Evolutionary conservation across 2,797 vertebrate species (phyloP).

Genomic region (Melanotaenia boesemani): DNA sequence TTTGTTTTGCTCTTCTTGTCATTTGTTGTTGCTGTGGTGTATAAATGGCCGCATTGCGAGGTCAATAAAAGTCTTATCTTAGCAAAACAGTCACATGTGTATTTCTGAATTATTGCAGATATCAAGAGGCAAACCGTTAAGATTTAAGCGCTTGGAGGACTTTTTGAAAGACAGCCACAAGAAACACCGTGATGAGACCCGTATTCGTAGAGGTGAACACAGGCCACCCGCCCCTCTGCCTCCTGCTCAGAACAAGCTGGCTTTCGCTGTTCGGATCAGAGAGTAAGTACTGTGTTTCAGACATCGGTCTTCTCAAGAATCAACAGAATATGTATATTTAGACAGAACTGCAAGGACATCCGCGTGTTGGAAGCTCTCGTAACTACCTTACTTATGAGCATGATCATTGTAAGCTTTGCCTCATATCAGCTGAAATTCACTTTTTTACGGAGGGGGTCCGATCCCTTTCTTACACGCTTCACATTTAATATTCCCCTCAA

Average conservation of each 20-base stretch:
- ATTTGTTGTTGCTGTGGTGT: no score
- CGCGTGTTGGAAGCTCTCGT: no score
- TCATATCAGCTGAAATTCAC: no score
- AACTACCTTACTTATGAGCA: no score
- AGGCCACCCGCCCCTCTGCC: conserved; percentile 74
- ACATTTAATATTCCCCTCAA: no score
- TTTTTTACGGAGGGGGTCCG: no score
- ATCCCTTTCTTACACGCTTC: no score
- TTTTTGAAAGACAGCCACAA: conserved; percentile 87
- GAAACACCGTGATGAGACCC: conserved; percentile 82
- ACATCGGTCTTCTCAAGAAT: neutral
- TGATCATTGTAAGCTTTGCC: neutral
- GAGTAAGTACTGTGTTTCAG: conserved; percentile 80
- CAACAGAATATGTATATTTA: neutral
- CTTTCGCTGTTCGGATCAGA: conserved; percentile 88
- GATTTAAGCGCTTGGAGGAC: conserved; percentile 91
- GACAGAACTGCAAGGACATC: neutral
- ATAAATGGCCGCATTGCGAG: no score
- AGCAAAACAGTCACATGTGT: no score
- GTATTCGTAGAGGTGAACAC: conserved; percentile 79
- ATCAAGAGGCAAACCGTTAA: conserved; percentile 86
- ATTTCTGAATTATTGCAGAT: conserved; percentile 62
- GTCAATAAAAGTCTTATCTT: no score
- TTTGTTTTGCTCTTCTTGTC: no score
- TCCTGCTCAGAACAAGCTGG: conserved; percentile 85